Evolutionary conservation across 1,140 invertebrate species (phyloP), one percentile per base, ranked within the genome.

Genomic region (Phocides pigmalion): DNA sequence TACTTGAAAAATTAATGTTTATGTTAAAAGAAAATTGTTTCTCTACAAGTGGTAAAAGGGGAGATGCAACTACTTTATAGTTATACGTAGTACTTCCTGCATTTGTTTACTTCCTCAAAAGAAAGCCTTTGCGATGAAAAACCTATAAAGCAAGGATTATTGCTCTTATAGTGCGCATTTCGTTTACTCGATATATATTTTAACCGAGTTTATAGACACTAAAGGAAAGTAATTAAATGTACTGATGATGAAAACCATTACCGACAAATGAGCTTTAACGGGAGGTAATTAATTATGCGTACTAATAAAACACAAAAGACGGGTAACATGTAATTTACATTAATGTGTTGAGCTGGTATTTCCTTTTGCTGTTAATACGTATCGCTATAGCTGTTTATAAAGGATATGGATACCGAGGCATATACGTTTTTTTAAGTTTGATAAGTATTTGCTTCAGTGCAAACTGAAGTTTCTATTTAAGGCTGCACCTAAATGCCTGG

Each of bases 271-370:
- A 47, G 42, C 35, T 53, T 47, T 25, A 42, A 59, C 41, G 28
- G n/a, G 9, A 35, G 22, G 42, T 59, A 35, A 59, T 59, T 47
- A 46, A 59, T 47, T 59, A 59, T 47, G 44, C 28, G 46, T 3
- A 28, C 20, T 28, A 22, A 46, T 61, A 61, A 58, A 61, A 50
- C 46, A 37, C 3, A 49, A 62, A 50, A 12, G 16, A 50, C 32
- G 37, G 20, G 28, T 14, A 46, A 62, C 46, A 49, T 25, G 59
- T 62, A 51, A 63, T 63, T 50, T 28, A 63, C 37, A 51, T 63
- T 50, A 49, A 37, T 49, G 46, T 50, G 16, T 15, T 32, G 9
- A 42, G 22, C 11, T 2, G 46, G 0, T 15, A 14, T n/a, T 41
- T 41, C 15, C 1, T 5, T 39, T 39, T 1, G 39, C 32, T 35